These are phyloP conservation scores for Ormyrus labotus DNA, from an alignment of 2,888 invertebrate species.

Conservation along the genomic window DNA sequence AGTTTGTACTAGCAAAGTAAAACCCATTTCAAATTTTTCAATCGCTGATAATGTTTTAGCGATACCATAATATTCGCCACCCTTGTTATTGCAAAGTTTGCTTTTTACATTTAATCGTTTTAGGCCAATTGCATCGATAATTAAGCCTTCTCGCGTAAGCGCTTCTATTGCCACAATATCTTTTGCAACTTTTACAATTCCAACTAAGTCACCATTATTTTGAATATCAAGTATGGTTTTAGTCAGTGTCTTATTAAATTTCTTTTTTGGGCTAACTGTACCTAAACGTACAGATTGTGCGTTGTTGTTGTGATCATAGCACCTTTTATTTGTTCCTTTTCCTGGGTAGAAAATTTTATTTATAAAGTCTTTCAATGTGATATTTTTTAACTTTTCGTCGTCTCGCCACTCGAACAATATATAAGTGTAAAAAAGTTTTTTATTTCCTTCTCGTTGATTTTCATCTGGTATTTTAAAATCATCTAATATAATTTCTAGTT, in stretches of 20 bases:
- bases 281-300: slow-evolving; percentile 77
- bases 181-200: slow-evolving; percentile 81
- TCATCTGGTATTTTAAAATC: slow-evolving; percentile 74
- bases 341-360: slow-evolving; percentile 95
- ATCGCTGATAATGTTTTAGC: slow-evolving; percentile 84
- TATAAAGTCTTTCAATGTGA: slow-evolving; percentile 83
- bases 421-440: slow-evolving; percentile 93
- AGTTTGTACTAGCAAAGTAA: slow-evolving; percentile 86
- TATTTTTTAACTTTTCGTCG: slow-evolving; percentile 79
- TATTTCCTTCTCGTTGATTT: slow-evolving; percentile 82
- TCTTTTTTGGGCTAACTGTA: no score
- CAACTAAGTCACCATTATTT: not conserved
- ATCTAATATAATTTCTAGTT: not conserved
- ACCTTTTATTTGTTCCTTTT: slow-evolving; percentile 92
- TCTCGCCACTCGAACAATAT: slow-evolving; percentile 91
- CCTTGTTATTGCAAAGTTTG: slow-evolving; percentile 85
- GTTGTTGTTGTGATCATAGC: slow-evolving; percentile 93
- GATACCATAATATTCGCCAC: slow-evolving; percentile 88
- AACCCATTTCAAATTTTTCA: slow-evolving; percentile 84
- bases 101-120: slow-evolving; percentile 67
- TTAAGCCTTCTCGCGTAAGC: slow-evolving; percentile 92
- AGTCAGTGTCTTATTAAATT: no score
- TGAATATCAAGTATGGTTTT: slow-evolving; percentile 72
- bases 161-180: slow-evolving; percentile 93
- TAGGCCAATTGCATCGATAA: slow-evolving; percentile 92